Evolutionary conservation across 2,888 invertebrate genomes (phyloP).

Genomic region (Brachypterus glaber): DNA sequence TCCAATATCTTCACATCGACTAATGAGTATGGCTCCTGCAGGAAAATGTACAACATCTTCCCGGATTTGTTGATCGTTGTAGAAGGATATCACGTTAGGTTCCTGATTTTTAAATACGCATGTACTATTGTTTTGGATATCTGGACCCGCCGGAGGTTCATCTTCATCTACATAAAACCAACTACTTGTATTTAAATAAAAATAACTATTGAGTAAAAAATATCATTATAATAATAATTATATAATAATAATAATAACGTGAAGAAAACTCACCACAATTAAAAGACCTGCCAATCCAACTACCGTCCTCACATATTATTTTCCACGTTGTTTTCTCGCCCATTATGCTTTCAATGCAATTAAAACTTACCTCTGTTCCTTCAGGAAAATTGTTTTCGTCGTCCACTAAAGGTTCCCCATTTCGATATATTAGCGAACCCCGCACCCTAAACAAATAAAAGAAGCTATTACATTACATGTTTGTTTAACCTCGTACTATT

Average conservation of each 20-base stretch:
- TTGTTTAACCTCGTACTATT: too few relatives aligned
- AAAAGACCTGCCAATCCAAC: constrained; percentile 73
- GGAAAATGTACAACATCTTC: constrained; percentile 71
- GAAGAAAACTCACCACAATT: constrained; percentile 74
- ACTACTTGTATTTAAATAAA: constrained; percentile 4
- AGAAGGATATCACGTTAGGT: constrained; percentile 70
- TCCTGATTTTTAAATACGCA: constrained; percentile 71
- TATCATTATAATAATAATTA: too few relatives aligned
- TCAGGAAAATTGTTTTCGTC: constrained; percentile 64
- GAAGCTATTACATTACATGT: too few relatives aligned
- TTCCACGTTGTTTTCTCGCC: constrained; percentile 79
- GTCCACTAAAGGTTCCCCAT: constrained; percentile 58
- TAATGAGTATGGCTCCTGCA: constrained; percentile 50
- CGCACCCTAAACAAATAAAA: constrained; percentile 47
- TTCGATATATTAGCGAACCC: constrained; percentile 67
- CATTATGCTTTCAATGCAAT: constrained; percentile 72
- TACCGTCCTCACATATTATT: constrained; percentile 73
- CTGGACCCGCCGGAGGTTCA: constrained; percentile 30
- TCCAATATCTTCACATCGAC: constrained; percentile 75
- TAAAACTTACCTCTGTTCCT: constrained; percentile 73
- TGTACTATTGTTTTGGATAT: constrained; percentile 50
- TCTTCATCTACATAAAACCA: constrained; percentile 29
- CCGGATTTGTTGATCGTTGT: constrained; percentile 66
- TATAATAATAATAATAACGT: too few relatives aligned
- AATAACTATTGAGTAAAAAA: not conserved